Evolutionary conservation across 2,113 vertebrate species (phyloP).

Genomic region (Copsychus sechellarum): DNA sequence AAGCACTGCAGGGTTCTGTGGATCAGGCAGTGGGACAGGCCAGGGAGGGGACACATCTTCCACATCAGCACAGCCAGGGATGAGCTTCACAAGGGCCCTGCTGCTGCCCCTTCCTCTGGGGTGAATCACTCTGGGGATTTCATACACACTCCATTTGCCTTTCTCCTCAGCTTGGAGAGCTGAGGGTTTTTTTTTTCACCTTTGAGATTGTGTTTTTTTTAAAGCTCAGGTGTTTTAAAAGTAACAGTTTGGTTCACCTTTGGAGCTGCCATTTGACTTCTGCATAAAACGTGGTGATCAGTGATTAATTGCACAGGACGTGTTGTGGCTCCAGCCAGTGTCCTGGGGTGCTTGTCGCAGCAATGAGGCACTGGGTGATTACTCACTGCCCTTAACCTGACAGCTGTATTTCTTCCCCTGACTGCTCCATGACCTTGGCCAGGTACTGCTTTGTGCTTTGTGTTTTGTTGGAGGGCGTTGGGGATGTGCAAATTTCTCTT

Average conservation of each 20-base stretch:
- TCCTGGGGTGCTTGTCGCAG: slow-evolving; percentile 61
- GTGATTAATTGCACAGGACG: slow-evolving; percentile 54
- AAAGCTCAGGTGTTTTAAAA: not conserved
- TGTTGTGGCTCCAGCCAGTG: slow-evolving; percentile 47
- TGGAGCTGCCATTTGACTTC: slow-evolving; percentile 9
- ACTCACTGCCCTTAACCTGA: slow-evolving; percentile 58
- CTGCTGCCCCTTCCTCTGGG: not conserved
- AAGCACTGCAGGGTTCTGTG: not conserved
- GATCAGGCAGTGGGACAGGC: not conserved
- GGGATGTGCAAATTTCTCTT: not conserved
- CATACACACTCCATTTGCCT: not conserved
- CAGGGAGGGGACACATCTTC: not conserved
- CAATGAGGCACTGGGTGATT: slow-evolving; percentile 51
- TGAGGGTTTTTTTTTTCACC: not conserved
- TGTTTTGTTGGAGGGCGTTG: not conserved
- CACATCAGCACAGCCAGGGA: not conserved
- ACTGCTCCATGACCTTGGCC: slow-evolving; percentile 42
- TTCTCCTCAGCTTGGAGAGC: not conserved
- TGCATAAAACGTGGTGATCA: not conserved
- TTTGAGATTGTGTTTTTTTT: not conserved
- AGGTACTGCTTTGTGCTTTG: not conserved
- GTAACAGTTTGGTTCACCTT: slow-evolving; percentile 15
- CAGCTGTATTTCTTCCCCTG: slow-evolving; percentile 45
- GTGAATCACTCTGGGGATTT: not conserved
- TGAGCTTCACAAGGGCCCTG: not conserved